These are phyloP conservation scores for Pongo abelii DNA, from an alignment of 2,113 vertebrate species.

Conservation along the genomic window DNA sequence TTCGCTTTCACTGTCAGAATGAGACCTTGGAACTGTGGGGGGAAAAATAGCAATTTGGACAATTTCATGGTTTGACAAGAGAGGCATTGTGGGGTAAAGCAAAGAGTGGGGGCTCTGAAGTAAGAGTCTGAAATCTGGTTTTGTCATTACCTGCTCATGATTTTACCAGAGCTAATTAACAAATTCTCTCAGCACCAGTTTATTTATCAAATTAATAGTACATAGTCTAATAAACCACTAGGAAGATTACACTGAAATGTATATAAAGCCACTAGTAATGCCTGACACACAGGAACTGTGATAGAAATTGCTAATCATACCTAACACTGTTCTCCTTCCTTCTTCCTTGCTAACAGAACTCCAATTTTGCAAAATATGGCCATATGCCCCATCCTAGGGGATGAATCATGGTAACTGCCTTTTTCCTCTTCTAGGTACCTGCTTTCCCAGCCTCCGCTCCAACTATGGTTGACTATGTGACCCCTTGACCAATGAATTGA, in stretches of 20 bases:
- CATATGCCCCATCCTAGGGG: neutral
- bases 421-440: neutral
- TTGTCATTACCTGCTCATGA: neutral
- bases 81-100: neutral
- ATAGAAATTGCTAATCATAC: neutral
- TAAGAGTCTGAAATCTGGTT: conserved; percentile 14
- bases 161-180: neutral
- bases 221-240: neutral
- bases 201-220: neutral
- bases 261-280: neutral
- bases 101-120: neutral
- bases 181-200: neutral
- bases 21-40: conserved; percentile 40
- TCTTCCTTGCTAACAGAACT: neutral
- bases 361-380: neutral
- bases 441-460: neutral
- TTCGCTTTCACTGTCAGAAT: conserved; percentile 76
- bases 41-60: neutral
- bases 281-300: neutral
- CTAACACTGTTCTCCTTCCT: neutral
- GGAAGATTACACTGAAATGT: neutral
- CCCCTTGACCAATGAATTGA: neutral
- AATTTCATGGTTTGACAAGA: neutral
- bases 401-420: neutral
- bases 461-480: neutral